Base-by-base conservation (phyloP, 2,888 invertebrate genomes). In the Lepidonotus clava region DNA sequence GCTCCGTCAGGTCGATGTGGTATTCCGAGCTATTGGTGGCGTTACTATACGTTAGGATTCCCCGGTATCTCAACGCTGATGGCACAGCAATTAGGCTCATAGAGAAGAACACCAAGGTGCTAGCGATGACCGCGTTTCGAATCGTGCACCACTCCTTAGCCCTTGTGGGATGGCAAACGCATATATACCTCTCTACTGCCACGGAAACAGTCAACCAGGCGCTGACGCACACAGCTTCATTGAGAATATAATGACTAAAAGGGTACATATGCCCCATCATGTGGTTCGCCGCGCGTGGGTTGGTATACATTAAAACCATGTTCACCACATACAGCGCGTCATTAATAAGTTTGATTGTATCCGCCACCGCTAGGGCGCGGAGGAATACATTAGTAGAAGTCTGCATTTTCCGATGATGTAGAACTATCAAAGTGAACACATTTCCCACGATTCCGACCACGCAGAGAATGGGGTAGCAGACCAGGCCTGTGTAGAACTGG, bases 161-260 rank as follows among this genome's bases (percentile, higher is more conserved):
- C 56, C 90, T 85, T 5, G 91, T 91, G n/a, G 93, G 86, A 53
- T 92, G 90, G 77, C 92, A 93, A 32, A 93, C 92, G 67, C 90
- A 90, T 21, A 93, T 91, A 86, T 91, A 93, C 14, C 93, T 87
- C 87, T 93, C 93, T 1, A 92, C 90, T 6, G 93, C 93, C n/a
- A 93, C 93, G 0, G 92, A 91, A 0, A 93, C 92, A 0, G 93
- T 93, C 80, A 93, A 87, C 93, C 93, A 93, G 5, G 92, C 90
- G 2, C 92, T 91, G 28, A 92, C 90, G 85, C 92, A 92, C 0
- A 91, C 90, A 1, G 92, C 90, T 86, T 91, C 90, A 86, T 92
- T 92, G 87, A 93, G 92, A 5, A 93, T 90, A 87, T 92, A 93
- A 87, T 92, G 93, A 1, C 92, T 92, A 77, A 90, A 91, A 0